phyloP scores from a whole-genome alignment of 2,888 invertebrate genomes.

The Philhelius pedissequus region DNA sequence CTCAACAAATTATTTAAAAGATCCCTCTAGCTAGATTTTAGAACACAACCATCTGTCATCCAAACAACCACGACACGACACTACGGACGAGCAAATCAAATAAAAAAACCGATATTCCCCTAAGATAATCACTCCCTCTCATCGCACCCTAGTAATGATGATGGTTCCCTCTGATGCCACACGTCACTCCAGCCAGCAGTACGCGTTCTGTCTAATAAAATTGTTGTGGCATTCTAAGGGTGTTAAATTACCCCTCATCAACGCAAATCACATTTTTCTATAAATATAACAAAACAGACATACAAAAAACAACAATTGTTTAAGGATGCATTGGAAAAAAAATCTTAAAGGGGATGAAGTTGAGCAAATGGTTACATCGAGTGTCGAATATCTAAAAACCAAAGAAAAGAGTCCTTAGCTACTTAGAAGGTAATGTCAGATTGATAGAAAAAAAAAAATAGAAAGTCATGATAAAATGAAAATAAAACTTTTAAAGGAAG shows the following conservation, averaged over 20 bases:
- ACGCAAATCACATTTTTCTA: constrained; percentile 50
- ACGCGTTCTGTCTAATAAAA: constrained; percentile 59
- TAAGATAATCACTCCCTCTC: not conserved
- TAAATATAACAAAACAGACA: constrained; percentile 9
- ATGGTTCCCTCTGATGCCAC: constrained; percentile 15
- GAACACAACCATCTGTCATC: constrained; percentile 41
- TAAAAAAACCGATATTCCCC: constrained; percentile 36
- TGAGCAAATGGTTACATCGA: constrained; percentile 59
- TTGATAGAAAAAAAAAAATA: not conserved
- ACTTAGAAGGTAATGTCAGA: not conserved
- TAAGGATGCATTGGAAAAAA: constrained; percentile 18
- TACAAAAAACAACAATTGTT: constrained; percentile 35
- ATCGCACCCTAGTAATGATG: not conserved
- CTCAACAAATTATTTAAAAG: constrained; percentile 26
- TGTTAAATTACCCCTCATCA: constrained; percentile 67
- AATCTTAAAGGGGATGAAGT: not conserved
- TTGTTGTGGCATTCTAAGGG: constrained; percentile 55
- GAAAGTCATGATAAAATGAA: constrained; percentile 22
- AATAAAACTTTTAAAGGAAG: constrained; percentile 2
- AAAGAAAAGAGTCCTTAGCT: constrained; percentile 18
- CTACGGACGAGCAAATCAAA: constrained; percentile 41
- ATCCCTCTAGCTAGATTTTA: not conserved
- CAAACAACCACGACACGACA: constrained; percentile 8
- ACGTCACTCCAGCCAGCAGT: constrained; percentile 15
- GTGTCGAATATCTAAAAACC: constrained; percentile 41